Evolutionary conservation across 2,113 vertebrate genomes (phyloP).

Genomic region (Eulemur rufifrons): DNA sequence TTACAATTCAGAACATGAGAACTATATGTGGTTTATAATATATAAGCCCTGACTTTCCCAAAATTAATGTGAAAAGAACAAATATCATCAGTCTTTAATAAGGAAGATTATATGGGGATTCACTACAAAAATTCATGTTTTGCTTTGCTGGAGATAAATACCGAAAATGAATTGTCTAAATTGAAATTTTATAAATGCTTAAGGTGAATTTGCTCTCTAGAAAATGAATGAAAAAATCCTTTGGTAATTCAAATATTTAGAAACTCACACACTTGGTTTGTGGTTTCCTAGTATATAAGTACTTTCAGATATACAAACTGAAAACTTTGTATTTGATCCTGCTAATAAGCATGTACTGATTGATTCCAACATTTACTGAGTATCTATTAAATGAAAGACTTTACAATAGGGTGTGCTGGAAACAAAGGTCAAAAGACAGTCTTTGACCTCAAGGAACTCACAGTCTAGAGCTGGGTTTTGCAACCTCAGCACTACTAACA

Average conservation of each 20-base stretch:
- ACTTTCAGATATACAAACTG: not conserved
- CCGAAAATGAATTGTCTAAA: not conserved
- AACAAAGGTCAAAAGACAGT: not conserved
- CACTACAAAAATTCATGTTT: not conserved
- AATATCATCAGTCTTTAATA: constrained; percentile 10
- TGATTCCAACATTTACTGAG: not conserved
- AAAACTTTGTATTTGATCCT: constrained; percentile 5
- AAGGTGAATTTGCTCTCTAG: not conserved
- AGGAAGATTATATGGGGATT: not conserved
- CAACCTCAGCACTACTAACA: not conserved
- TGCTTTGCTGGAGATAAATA: not conserved
- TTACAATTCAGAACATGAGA: constrained; percentile 16
- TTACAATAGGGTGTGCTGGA: not conserved
- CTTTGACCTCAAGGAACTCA: not conserved
- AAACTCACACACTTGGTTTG: not conserved
- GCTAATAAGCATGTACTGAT: not conserved
- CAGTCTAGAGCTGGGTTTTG: not conserved
- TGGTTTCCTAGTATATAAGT: not conserved
- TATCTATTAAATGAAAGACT: not conserved
- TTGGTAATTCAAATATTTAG: constrained; percentile 28
- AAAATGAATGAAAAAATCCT: constrained; percentile 10
- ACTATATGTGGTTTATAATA: not conserved
- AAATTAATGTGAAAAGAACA: not conserved
- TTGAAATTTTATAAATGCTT: constrained; percentile 25
- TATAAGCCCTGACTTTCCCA: not conserved